phyloP scores from a whole-genome alignment of 2,888 invertebrate species.

The Lumbricus terrestris region DNA sequence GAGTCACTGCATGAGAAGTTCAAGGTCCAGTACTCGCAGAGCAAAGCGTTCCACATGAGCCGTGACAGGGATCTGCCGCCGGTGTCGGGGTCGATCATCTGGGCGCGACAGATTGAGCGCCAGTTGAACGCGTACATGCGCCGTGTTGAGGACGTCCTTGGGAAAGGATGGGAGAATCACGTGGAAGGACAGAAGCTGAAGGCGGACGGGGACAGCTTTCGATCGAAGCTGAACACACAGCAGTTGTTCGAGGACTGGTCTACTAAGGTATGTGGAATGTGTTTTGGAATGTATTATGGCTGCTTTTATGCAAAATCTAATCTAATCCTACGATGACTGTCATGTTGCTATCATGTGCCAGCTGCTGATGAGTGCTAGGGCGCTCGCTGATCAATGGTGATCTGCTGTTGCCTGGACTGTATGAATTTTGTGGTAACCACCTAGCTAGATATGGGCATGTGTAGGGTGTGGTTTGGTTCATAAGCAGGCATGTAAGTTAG shows the following conservation, averaged over 20 bases:
- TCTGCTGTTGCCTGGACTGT: too few relatives aligned
- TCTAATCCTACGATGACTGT: not conserved
- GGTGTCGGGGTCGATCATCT: slow-evolving; percentile 95
- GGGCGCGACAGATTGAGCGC: slow-evolving; percentile 95
- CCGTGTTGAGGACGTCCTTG: slow-evolving; percentile 95
- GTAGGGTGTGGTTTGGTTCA: too few relatives aligned
- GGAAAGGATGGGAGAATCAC: slow-evolving; percentile 98
- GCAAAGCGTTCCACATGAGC: slow-evolving; percentile 88
- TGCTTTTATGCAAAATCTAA: not conserved
- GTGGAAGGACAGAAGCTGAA: slow-evolving; percentile 94
- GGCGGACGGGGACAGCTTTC: slow-evolving; percentile 95
- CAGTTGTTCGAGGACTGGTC: slow-evolving; percentile 99
- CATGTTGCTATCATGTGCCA: not conserved
- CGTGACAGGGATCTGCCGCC: slow-evolving; percentile 86
- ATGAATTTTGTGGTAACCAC: too few relatives aligned
- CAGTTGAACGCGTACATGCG: slow-evolving; percentile 93
- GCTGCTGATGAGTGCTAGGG: too few relatives aligned
- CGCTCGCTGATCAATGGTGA: too few relatives aligned
- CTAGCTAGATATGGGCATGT: too few relatives aligned
- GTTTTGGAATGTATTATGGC: not conserved
- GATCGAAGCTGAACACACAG: slow-evolving; percentile 81
- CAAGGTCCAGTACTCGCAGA: slow-evolving; percentile 93
- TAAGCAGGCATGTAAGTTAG: too few relatives aligned
- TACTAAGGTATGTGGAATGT: slow-evolving; percentile 62
- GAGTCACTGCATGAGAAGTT: slow-evolving; percentile 96